phyloP scores from a whole-genome alignment of 2,797 vertebrate species.

The Acrocephalus scirpaceus region DNA sequence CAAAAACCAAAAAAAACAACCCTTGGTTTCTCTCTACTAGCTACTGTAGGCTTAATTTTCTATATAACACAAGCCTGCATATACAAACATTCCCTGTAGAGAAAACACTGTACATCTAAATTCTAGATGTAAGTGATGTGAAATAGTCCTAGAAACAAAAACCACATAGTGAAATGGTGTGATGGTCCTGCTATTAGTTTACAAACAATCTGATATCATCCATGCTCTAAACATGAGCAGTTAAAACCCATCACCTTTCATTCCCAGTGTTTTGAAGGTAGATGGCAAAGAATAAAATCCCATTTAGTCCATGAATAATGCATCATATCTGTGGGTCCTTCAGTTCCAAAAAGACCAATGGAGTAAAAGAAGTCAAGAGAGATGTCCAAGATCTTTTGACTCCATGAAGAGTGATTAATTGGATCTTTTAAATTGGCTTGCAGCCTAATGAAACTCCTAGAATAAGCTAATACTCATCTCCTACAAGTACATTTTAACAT shows the following conservation, averaged over 20 bases:
- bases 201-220: background rate
- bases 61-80: background rate
- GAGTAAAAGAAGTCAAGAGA: background rate
- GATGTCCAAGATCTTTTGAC: background rate
- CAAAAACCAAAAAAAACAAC: too few relatives aligned
- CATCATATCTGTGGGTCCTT: rapidly evolving
- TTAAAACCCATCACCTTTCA: background rate
- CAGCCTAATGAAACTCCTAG: background rate
- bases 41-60: background rate
- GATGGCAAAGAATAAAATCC: background rate
- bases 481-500: background rate
- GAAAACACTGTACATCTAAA: background rate
- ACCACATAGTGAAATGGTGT: background rate
- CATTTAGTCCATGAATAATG: background rate
- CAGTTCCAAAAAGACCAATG: background rate
- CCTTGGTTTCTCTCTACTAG: background rate
- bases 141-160: background rate
- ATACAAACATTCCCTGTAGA: background rate
- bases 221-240: background rate
- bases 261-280: background rate
- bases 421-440: background rate
- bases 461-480: background rate
- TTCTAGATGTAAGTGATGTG: background rate
- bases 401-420: background rate
- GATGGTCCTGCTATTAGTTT: background rate